phyloP scores from a whole-genome alignment of 2,888 invertebrate genomes.

The Melinaea marsaeus region DNA sequence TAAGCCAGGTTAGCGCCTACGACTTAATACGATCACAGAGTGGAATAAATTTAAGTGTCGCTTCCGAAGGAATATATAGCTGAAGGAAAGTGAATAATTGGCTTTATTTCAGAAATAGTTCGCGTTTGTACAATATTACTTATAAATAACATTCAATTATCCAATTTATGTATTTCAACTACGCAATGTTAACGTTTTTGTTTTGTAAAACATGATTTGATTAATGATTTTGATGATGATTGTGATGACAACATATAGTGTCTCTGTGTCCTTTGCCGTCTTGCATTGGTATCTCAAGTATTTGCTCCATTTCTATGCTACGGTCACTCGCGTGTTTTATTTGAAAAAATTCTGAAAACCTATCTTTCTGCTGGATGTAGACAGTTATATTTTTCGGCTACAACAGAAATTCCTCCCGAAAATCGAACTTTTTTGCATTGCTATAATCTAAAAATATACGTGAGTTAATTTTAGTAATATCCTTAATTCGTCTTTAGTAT shows the following conservation, averaged over 20 bases:
- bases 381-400: constrained; percentile 17
- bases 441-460: neutral
- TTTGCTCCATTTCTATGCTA: constrained; percentile 11
- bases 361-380: constrained; percentile 18
- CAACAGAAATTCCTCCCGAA: constrained; percentile 19
- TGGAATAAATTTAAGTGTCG: constrained; percentile 11
- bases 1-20: constrained; percentile 41
- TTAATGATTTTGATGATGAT: too few relatives aligned
- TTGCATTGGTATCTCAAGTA: constrained; percentile 16
- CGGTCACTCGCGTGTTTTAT: constrained; percentile 21
- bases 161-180: too few relatives aligned
- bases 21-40: constrained; percentile 31
- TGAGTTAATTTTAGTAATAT: too few relatives aligned
- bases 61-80: constrained; percentile 6
- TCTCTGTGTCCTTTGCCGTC: neutral
- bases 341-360: constrained; percentile 24
- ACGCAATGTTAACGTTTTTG: too few relatives aligned
- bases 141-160: neutral
- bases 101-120: neutral
- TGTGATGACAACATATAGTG: too few relatives aligned
- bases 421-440: constrained; percentile 22
- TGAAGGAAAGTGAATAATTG: neutral
- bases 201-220: too few relatives aligned
- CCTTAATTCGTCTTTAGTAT: too few relatives aligned
- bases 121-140: neutral